These are phyloP conservation scores for Thunnus maccoyii DNA, from an alignment of 2,113 vertebrate genomes.

Conservation along the genomic window DNA sequence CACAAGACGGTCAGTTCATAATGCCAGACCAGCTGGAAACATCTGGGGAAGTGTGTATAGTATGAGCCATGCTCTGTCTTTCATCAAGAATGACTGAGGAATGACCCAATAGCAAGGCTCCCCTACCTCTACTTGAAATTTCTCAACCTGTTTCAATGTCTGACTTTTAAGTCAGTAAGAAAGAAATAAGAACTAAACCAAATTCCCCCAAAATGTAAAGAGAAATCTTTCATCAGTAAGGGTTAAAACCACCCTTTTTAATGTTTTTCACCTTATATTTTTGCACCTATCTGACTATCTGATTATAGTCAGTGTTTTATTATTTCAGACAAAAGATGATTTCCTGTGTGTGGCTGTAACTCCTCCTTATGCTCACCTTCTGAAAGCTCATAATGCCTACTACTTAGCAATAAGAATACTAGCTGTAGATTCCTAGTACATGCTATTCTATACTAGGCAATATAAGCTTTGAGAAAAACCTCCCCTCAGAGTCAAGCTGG, in stretches of 20 bases:
- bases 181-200: background rate
- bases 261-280: background rate
- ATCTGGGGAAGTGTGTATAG: background rate
- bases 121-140: background rate
- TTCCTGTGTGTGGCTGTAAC: background rate
- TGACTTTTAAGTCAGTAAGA: background rate
- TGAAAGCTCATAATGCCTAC: background rate
- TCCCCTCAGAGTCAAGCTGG: constrained; percentile 13
- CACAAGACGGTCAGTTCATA: background rate
- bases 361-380: constrained; percentile 6
- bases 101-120: background rate
- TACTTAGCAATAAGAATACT: background rate
- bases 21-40: constrained; percentile 57
- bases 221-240: background rate
- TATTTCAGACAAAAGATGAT: background rate
- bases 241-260: too few relatives aligned
- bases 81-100: background rate
- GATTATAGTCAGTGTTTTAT: background rate
- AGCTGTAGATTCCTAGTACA: background rate
- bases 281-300: too few relatives aligned
- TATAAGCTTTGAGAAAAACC: constrained; percentile 9
- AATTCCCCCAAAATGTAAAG: too few relatives aligned
- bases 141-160: background rate
- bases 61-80: background rate
- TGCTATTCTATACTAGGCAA: background rate